Evolutionary conservation across 2,888 invertebrate species (phyloP), one percentile per base, ranked within the genome.

Genomic region (Ormia ochracea): DNA sequence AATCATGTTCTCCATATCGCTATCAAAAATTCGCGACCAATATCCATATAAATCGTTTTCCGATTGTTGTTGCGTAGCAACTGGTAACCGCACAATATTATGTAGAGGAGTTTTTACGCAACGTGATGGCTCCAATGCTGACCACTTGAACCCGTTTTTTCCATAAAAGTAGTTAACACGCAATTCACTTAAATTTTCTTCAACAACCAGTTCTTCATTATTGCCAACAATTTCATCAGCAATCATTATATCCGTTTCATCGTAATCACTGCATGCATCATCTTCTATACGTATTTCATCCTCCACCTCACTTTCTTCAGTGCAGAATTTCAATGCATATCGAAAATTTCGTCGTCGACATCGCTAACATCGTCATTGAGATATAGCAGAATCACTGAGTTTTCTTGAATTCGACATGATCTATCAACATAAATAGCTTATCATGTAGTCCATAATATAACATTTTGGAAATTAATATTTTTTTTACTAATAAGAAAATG

Each of bases 281-380:
- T 52, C 38, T 33, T 65, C 50, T 50, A 65, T 48, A 50, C 38
- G 21, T 50, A 65, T 65, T 65, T 50, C 65, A 48, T 36, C 50
- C 36, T 50, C 45, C 31, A 31, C 33, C 31, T 65, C 50, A 33
- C 50, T 33, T 65, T 65, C 48, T 21, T 65, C 33, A 65, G 36
- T 48, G 48, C 63, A 48, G 63, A 50, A 63, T n/a, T n/a, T n/a
- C 19, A 45, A 74, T 63, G 56, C 63, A 68, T 73, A 63, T 79
- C 74, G 56, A 69, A 69, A 75, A 79, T 69, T 69, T 79, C 69
- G 28, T 79, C 74, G 28, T 78, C 78, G 50, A 78, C 72, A 50
- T 78, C 73, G 43, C 68, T 78, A 36, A 70, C 33, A 52, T 77
- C 65, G 41, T 72, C 78, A 78, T 78, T 59, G 68, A 52, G 36